Percentiles rank a stretch among this genome's conserved stretches.
Conservation (phyloP, 2,797 vertebrate species). For the Chiroxiphia lanceolata region DNA sequence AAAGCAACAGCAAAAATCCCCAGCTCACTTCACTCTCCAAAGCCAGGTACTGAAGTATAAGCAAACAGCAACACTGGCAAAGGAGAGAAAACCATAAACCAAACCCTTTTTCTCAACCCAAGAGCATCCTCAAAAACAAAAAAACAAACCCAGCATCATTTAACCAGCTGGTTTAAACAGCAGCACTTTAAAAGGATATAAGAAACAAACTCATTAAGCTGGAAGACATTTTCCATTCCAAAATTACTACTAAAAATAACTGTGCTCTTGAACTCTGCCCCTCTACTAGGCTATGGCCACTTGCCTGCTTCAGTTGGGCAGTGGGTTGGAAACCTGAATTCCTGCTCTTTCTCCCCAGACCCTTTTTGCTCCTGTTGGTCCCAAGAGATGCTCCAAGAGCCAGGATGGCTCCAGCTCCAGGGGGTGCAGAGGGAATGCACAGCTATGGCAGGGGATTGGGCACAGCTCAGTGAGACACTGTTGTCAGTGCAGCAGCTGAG, state of each 20-base stretch:
- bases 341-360: neutral
- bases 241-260: slow-evolving; percentile 57
- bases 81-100: neutral
- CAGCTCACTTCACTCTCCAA: neutral
- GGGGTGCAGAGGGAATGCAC: neutral
- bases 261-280: slow-evolving; percentile 37
- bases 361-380: neutral
- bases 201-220: slow-evolving; percentile 57
- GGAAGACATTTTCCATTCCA: slow-evolving; percentile 58
- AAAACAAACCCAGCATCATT: neutral
- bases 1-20: neutral
- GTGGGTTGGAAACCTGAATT: neutral
- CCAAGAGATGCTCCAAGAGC: neutral
- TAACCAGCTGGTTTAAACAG: slow-evolving; percentile 26
- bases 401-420: neutral
- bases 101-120: neutral
- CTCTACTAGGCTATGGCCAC: neutral
- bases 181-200: slow-evolving; percentile 49
- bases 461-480: fast-evolving
- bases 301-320: neutral
- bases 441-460: neutral
- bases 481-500: neutral
- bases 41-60: neutral
- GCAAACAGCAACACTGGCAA: neutral
- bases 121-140: neutral